Conservation (phyloP, 2,797 vertebrate genomes). For the Leucoraja ocellata region DNA sequence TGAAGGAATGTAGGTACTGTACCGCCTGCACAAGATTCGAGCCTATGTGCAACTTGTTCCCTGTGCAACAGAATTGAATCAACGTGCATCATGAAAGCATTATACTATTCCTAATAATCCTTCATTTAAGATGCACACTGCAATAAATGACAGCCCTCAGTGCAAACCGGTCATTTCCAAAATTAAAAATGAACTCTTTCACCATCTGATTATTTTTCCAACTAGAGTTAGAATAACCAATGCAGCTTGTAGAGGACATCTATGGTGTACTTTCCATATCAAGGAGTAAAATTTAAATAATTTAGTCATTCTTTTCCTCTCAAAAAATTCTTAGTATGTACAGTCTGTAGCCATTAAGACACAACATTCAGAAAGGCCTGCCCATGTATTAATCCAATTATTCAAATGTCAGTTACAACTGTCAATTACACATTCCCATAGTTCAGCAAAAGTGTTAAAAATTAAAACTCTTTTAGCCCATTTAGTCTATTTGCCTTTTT, state of each 20-base stretch:
- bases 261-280: constrained; percentile 48
- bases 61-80: not conserved
- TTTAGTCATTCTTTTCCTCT: constrained; percentile 66
- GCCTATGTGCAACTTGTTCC: not conserved
- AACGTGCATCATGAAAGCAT: not conserved
- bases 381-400: constrained; percentile 79
- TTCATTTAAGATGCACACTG: not conserved
- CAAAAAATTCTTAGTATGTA: constrained; percentile 58
- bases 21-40: not conserved
- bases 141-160: not conserved
- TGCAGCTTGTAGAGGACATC: constrained; percentile 24
- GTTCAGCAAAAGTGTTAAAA: constrained; percentile 70
- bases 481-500: constrained; percentile 76
- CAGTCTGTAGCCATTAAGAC: constrained; percentile 52
- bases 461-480: constrained; percentile 76
- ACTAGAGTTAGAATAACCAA: constrained; percentile 32
- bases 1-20: not conserved
- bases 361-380: constrained; percentile 50
- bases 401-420: constrained; percentile 79
- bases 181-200: constrained; percentile 33
- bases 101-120: not conserved
- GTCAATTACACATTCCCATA: constrained; percentile 66
- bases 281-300: constrained; percentile 69
- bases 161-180: not conserved
- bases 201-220: constrained; percentile 34